Evolutionary conservation across 2,888 invertebrate genomes (phyloP).

Genomic region (Polymixis flavicincta): DNA sequence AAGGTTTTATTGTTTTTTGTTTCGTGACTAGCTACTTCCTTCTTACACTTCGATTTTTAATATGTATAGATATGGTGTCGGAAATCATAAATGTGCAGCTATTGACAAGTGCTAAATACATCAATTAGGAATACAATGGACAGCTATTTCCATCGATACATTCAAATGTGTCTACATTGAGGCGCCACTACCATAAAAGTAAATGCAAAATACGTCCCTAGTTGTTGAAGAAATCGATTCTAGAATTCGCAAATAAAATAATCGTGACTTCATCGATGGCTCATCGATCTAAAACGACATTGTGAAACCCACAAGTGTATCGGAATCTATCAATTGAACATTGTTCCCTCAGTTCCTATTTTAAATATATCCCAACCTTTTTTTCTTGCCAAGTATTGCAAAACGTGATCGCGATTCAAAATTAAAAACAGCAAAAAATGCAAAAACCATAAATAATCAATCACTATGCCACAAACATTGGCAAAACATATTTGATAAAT

Average conservation of each 20-base stretch:
- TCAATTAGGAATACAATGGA: slow-evolving; percentile 62
- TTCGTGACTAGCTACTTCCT: slow-evolving; percentile 55
- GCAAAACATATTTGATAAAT: slow-evolving; percentile 53
- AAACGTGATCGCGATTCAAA: background rate
- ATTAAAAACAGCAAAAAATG: background rate
- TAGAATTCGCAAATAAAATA: slow-evolving; percentile 26
- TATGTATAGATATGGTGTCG: slow-evolving; percentile 35
- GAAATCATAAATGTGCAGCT: slow-evolving; percentile 53
- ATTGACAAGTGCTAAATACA: slow-evolving; percentile 55
- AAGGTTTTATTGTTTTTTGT: slow-evolving; percentile 49
- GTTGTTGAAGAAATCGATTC: slow-evolving; percentile 29
- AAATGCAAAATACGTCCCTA: slow-evolving; percentile 42
- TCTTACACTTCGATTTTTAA: slow-evolving; percentile 27
- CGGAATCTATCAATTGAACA: slow-evolving; percentile 6
- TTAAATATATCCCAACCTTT: slow-evolving; percentile 3
- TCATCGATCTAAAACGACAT: slow-evolving; percentile 7
- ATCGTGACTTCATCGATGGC: slow-evolving; percentile 8
- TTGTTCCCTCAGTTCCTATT: background rate
- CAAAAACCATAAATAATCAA: slow-evolving; percentile 34
- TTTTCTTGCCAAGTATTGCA: background rate
- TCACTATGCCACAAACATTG: slow-evolving; percentile 34
- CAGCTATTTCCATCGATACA: slow-evolving; percentile 60
- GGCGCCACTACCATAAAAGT: slow-evolving; percentile 56
- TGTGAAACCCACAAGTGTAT: background rate
- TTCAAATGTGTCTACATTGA: slow-evolving; percentile 49